phyloP scores from a whole-genome alignment of 2,113 vertebrate genomes.

The Spermophilus dauricus region DNA sequence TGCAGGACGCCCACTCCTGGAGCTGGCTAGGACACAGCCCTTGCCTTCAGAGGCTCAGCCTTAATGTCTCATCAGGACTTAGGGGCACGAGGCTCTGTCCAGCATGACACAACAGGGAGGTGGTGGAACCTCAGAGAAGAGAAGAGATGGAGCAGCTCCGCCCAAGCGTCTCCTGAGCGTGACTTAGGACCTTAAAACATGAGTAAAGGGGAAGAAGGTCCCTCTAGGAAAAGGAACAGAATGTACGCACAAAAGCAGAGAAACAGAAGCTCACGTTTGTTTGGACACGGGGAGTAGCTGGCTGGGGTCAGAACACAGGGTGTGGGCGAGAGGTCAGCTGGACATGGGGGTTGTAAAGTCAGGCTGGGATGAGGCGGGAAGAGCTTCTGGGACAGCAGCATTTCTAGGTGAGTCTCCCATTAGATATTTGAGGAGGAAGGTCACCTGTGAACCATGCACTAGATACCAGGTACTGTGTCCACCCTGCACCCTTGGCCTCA shows the following conservation, averaged over 20 bases:
- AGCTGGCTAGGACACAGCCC: background rate
- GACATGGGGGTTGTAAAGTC: background rate
- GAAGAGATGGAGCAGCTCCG: background rate
- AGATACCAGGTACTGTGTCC: background rate
- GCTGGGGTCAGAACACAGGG: slow-evolving; percentile 58
- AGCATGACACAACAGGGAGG: background rate
- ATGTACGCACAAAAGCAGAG: background rate
- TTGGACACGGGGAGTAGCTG: slow-evolving; percentile 79
- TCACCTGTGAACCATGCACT: background rate
- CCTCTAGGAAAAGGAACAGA: background rate
- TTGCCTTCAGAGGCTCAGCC: background rate
- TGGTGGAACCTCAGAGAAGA: too few relatives aligned
- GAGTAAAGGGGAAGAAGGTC: background rate
- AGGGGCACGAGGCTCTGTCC: background rate
- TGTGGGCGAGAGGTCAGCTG: slow-evolving; percentile 29
- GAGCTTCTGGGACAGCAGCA: background rate
- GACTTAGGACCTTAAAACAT: background rate
- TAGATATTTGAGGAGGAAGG: background rate
- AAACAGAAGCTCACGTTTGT: slow-evolving; percentile 58
- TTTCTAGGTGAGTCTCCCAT: background rate
- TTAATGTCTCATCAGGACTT: background rate
- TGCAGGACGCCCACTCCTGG: fast-evolving
- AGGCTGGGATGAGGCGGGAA: background rate
- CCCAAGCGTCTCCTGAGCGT: background rate
- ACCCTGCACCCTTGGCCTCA: background rate